Base-by-base conservation (phyloP, 37 sponge, comb jelly and placozoan genomes). In the Agelas oroides region DNA sequence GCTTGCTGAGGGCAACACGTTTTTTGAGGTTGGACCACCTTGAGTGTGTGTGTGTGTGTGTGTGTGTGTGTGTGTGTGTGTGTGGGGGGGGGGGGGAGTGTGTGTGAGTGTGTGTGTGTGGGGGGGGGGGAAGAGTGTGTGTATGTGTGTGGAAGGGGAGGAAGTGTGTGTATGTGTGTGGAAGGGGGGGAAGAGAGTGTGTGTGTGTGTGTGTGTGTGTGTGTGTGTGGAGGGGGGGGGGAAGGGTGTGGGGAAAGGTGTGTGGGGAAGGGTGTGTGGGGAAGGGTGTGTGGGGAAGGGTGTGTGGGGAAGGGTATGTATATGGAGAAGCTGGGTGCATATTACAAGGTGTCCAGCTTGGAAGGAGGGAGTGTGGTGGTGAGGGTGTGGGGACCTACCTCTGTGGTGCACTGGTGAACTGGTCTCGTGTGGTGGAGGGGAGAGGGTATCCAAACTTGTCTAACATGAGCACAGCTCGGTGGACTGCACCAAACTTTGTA, bases 21-120 rank as follows among this genome's bases (percentile, higher is more conserved):
- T 90, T 94, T 65, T 89, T 91, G 60, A 97, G 70, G 35, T 53
- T 92, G n/a, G 85, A 70, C 97, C 97, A 97, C 41, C 94, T 93
- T 55, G 12, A 39, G 63, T 46, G 46, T 46, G 46, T 46, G 46
- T 46, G 46, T 46, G 46, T 46, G 46, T 46, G 8, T 46, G 46
- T 8, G 46, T 46, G 46, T 46, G 46, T 46, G 46, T 46, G 46
- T 46, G 46, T 46, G 46, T 46, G 3, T 46, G 46, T 46, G 8
- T 8, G 3, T 3, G 8, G 46, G 46, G 6, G 8, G 6, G 6
- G 8, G 34, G 12, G 8, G 2, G 36, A 69, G 23, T 30, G 12
- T 33, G 35, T 24, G 5, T 24, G 35, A 30, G 35, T 13, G 28
- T 35, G 70, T 32, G 35, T 34, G 15, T 36, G 70, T 11, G 20